A percentile compares a stretch with the other conserved stretches of the same genome.
phyloP scores from a whole-genome alignment of 2,888 invertebrate genomes.

The Synergus japonicus region DNA sequence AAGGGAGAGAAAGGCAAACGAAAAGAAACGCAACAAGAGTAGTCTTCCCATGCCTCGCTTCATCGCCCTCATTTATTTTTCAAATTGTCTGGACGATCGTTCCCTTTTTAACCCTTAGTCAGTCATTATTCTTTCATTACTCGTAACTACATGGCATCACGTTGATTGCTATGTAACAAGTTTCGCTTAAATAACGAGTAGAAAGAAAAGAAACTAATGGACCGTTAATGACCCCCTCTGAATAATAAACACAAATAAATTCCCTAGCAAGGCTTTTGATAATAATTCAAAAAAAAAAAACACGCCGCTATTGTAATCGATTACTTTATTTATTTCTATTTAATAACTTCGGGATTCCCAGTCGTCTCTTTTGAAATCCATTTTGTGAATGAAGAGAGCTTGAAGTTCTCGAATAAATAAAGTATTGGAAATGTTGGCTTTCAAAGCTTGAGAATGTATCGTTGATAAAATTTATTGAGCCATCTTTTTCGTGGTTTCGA shows the following conservation, averaged over 20 bases:
- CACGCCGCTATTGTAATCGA: too few species aligned
- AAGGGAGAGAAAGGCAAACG: constrained; percentile 35
- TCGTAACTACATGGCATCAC: constrained; percentile 39
- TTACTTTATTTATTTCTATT: not conserved
- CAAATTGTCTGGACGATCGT: constrained; percentile 37
- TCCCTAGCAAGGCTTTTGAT: not conserved
- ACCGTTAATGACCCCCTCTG: not conserved
- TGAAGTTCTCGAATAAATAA: not conserved
- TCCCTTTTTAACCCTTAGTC: constrained; percentile 37
- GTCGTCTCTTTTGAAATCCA: not conserved
- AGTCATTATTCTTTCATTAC: constrained; percentile 56
- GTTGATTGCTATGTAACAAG: constrained; percentile 22
- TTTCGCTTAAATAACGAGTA: constrained; percentile 25
- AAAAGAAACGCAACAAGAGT: constrained; percentile 48
- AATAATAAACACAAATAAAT: not conserved
- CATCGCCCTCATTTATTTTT: constrained; percentile 50
- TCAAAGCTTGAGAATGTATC: constrained; percentile 27
- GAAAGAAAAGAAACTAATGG: not conserved
- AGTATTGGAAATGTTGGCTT: constrained; percentile 22
- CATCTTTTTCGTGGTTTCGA: constrained; percentile 31
- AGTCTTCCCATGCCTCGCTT: constrained; percentile 45
- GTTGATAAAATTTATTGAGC: constrained; percentile 37
- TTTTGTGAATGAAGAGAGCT: not conserved
- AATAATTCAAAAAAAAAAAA: not conserved
- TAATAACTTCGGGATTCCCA: not conserved